Conservation (phyloP, 2,888 invertebrate genomes). For the Chromoteleia sp. region DNA sequence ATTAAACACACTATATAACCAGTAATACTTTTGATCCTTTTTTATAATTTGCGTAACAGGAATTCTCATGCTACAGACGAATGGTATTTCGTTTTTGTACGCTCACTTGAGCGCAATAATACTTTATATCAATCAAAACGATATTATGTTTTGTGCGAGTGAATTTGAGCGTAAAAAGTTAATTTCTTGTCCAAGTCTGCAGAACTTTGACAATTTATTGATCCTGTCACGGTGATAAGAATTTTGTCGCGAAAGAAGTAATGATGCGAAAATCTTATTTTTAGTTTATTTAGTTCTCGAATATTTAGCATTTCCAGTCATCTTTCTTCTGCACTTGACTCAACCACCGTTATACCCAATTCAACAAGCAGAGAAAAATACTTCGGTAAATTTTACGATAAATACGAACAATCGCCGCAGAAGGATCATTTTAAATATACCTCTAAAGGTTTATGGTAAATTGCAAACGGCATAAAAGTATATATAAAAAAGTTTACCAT, state of each 20-base stretch:
- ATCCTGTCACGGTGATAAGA: constrained; percentile 11
- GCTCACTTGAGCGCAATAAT: constrained; percentile 24
- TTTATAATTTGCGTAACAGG: constrained; percentile 11
- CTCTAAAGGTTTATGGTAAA: too few species aligned
- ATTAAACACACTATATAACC: neutral
- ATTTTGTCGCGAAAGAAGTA: neutral
- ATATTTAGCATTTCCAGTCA: too few species aligned
- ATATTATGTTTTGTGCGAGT: constrained; percentile 11
- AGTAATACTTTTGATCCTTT: neutral
- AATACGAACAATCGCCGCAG: too few species aligned
- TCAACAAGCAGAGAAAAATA: too few species aligned
- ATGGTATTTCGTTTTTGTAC: constrained; percentile 31
- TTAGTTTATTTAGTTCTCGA: too few species aligned
- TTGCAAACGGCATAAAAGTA: too few species aligned
- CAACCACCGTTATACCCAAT: too few species aligned
- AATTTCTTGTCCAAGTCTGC: constrained; percentile 1
- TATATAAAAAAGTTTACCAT: too few species aligned
- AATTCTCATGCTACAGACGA: constrained; percentile 20
- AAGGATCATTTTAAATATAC: too few species aligned
- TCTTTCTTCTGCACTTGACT: too few species aligned
- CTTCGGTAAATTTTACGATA: too few species aligned
- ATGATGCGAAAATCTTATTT: too few species aligned
- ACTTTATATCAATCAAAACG: constrained; percentile 30
- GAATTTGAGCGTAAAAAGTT: constrained; percentile 21
- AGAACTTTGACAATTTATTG: neutral